A percentile compares a stretch with the other conserved stretches of the same genome.
phyloP scores from a whole-genome alignment of 2,797 vertebrate genomes.

The Luscinia megarhynchos region DNA sequence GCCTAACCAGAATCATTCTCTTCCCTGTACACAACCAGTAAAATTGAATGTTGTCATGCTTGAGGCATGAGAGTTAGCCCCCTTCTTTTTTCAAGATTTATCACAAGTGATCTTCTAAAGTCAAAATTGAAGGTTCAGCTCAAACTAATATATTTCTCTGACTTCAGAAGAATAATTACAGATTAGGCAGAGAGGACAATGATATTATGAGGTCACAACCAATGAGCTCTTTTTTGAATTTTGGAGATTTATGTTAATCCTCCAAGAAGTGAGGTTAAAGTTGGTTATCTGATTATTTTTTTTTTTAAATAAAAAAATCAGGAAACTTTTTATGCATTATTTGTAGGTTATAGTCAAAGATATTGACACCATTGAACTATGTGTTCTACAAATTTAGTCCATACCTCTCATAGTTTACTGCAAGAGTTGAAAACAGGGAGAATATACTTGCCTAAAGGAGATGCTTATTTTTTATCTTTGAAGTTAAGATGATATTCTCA shows the following conservation, averaged over 20 bases:
- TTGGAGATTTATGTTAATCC: background rate
- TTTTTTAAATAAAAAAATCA: background rate
- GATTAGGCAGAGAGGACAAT: background rate
- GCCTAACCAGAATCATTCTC: background rate
- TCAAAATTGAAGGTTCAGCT: background rate
- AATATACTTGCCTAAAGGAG: background rate
- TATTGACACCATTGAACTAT: background rate
- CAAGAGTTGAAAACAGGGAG: background rate
- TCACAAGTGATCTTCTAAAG: background rate
- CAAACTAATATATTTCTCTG: background rate
- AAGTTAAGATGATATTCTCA: background rate
- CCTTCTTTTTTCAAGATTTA: background rate
- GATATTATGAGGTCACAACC: background rate
- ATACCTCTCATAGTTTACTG: background rate
- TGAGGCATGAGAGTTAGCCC: fast-evolving
- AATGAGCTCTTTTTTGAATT: background rate
- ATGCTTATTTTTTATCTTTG: background rate
- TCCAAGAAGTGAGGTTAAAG: background rate
- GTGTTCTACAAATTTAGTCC: background rate
- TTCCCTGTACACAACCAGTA: background rate
- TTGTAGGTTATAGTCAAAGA: background rate
- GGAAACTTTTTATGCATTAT: background rate
- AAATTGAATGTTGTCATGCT: background rate
- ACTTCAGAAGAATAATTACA: background rate
- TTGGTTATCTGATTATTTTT: background rate